Percentiles rank a stretch among this genome's conserved stretches.
Evolutionary conservation across 2,113 vertebrate genomes (phyloP).

Genomic region (Agelaius phoeniceus): DNA sequence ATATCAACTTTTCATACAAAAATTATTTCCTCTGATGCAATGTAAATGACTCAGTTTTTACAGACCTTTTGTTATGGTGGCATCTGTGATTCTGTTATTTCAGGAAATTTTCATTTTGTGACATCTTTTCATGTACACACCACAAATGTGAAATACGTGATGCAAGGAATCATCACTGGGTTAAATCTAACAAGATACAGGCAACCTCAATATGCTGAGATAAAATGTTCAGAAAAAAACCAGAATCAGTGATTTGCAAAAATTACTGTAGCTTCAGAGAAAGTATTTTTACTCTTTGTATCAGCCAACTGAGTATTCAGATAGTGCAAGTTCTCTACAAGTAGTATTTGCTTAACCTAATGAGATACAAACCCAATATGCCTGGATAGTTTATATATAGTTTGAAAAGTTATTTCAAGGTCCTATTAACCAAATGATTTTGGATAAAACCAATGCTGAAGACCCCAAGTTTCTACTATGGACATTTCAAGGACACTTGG

Average conservation of each 20-base stretch:
- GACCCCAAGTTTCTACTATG: not conserved
- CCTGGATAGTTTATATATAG: not conserved
- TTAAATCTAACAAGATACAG: not conserved
- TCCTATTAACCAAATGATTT: not conserved
- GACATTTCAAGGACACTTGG: not conserved
- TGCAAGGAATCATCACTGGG: not conserved
- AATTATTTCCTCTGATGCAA: constrained; percentile 32
- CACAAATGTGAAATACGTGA: not conserved
- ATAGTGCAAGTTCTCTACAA: not conserved
- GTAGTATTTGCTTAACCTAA: not conserved
- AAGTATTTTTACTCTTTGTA: not conserved
- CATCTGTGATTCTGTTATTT: constrained; percentile 20
- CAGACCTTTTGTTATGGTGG: not conserved
- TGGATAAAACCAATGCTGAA: not conserved
- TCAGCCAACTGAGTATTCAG: not conserved
- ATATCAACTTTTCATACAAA: not conserved
- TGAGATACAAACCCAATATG: not conserved
- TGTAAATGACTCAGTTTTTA: constrained; percentile 12
- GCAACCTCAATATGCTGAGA: not conserved
- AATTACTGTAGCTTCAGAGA: not conserved
- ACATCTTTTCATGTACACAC: not conserved
- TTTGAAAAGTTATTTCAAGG: not conserved
- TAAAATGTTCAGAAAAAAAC: not conserved
- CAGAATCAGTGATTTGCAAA: not conserved
- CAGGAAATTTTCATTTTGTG: constrained; percentile 16